Evolutionary conservation across 2,888 invertebrate species (phyloP), one percentile per base, ranked within the genome.

Genomic region (Diaperis boleti): DNA sequence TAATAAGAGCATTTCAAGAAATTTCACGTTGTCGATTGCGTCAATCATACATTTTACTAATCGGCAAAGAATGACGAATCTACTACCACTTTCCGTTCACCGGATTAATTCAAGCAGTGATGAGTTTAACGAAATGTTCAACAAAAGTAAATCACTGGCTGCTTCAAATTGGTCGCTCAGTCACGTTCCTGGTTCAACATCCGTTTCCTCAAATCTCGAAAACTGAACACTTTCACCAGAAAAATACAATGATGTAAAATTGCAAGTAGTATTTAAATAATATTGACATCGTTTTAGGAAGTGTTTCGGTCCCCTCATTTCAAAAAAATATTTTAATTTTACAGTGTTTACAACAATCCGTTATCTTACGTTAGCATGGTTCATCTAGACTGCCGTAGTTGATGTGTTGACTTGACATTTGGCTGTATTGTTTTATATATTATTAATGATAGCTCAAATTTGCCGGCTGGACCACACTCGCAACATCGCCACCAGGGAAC

Each of bases 1-100:
- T 44, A 44, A 44, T 22, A 29, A 49, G 15, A 10, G 11, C 49
- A n/a, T 10, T 14, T 15, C 15, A 33, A 49, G 49, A 49, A 49
- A 49, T 35, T 49, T 49, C 35, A 29, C 31, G 29, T 14, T 22
- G n/a, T 26, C 10, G 44, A 26, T 49, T 31, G 17, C 49, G 49
- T 29, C 49, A 22, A 6, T 26, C 5, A 10, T 11, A 29, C 1
- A 49, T 44, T 44, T 20, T 2, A 11, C 1, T 26, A 11, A 44
- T 10, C 22, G 22, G 13, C 26, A 14, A 11, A 26, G 11, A 26
- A 44, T 44, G 22, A 44, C 26, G 26, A 44, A 44, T 44, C 11
- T 10, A 26, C 26, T 26, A 5, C 26, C 26, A 26, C 26, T 8
- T 3, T 26, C 26, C 6, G 26, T 35, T 35, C 11, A 13, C 5